phyloP scores from a whole-genome alignment of 1,140 invertebrate genomes.

The Pemphigus obesinymphae region DNA sequence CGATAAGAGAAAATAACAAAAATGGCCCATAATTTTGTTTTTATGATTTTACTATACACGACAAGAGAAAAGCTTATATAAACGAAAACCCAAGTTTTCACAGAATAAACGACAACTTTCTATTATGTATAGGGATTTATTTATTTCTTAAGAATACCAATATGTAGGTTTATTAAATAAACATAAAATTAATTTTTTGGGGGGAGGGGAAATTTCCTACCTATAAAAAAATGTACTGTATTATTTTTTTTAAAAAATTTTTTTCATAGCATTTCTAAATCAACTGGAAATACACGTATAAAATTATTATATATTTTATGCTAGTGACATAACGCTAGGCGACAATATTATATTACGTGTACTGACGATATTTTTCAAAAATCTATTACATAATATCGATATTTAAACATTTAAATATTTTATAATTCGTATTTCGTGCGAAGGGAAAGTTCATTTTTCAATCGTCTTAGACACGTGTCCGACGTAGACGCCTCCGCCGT shows the following conservation, averaged over 20 bases:
- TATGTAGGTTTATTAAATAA: background rate
- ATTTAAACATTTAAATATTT: no score
- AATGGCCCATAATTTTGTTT: background rate
- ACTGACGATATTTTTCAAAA: no score
- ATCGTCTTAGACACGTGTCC: background rate
- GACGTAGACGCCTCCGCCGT: background rate
- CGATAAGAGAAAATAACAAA: background rate
- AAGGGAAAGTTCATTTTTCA: conserved; percentile 8
- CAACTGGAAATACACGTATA: background rate
- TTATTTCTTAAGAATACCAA: background rate
- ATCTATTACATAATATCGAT: no score
- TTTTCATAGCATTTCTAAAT: no score
- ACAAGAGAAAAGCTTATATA: background rate
- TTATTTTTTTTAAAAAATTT: no score
- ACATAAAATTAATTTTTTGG: background rate
- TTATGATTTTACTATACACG: background rate
- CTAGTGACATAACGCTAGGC: background rate
- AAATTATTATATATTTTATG: background rate
- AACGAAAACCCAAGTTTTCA: background rate
- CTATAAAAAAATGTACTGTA: no score
- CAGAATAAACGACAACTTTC: background rate
- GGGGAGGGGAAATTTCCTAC: no score
- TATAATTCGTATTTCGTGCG: no score
- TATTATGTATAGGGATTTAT: background rate
- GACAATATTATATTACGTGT: no score